Evolutionary conservation across 2,113 vertebrate genomes (phyloP), one percentile per base, ranked within the genome.

Genomic region (Phocoena sinus): DNA sequence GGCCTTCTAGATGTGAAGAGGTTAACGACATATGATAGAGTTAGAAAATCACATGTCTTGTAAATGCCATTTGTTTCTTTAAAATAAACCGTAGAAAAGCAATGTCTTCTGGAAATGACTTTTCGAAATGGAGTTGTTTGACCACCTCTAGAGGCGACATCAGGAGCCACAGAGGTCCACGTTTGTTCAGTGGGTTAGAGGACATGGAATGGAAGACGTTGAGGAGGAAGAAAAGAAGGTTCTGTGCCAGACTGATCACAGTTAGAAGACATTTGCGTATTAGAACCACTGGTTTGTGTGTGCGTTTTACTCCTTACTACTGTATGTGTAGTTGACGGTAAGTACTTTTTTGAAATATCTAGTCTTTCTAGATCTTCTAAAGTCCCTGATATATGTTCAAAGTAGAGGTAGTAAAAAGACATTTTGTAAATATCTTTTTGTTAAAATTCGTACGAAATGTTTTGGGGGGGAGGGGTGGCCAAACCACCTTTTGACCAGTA

Each of bases 31-130:
- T 53, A 53, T 17, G 53, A 17, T 6, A 53, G 50, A 53, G 53
- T 6, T 53, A 17, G 47, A 50, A 53, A 53, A 17, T 53, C 53
- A 53, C 53, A 14, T 50, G 53, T 53, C 53, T 53, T 53, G 53
- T 53, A 53, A 53, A 53, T 53, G 53, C 53, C 15, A 6, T 53
- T 53, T 53, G 53, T 53, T 53, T 17, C 53, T 53, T 53, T 17
- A 6, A 17, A 53, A 53, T 14, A 53, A 17, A 53, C 15, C 53
- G 5, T 53, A 53, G 50, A 53, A 53, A 53, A 53, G 50, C 67
- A 85, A 85, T 67, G 41, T 87, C 88, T 95, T 87, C 89, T 90
- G 89, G 63, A 96, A 91, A 81, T 90, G 96, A 97, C 89, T 91
- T 67, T 84, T 53, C 15, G 76, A 85, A 60, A 67, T 67, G 71